These are phyloP conservation scores for Paragorgia papillata DNA, from an alignment of 92 coral and sea anemone genomes.

Conservation along the genomic window DNA sequence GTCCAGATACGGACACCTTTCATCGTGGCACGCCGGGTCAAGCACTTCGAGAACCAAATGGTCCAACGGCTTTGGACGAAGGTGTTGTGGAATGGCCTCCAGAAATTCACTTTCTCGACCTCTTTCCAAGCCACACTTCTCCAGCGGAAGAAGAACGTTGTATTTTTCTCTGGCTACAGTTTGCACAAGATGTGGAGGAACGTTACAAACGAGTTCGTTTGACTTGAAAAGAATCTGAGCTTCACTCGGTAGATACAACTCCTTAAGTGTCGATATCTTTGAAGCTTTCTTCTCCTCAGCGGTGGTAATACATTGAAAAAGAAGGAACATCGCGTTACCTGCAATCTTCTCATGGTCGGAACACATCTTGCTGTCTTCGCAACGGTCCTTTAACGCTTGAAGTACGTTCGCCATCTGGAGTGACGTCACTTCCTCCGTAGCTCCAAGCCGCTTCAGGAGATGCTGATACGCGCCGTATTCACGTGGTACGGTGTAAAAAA, in stretches of 20 bases:
- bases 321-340: slow-evolving; percentile 16
- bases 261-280: slow-evolving; percentile 57
- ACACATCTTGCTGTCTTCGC: slow-evolving; percentile 28
- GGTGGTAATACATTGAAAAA: slow-evolving; percentile 61
- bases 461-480: slow-evolving; percentile 25
- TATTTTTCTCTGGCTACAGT: slow-evolving; percentile 76
- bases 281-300: slow-evolving; percentile 8
- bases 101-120: slow-evolving; percentile 66
- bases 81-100: slow-evolving; percentile 74
- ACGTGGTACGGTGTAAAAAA: slow-evolving; percentile 29
- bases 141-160: slow-evolving; percentile 77
- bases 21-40: slow-evolving; percentile 65
- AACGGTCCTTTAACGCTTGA: slow-evolving; percentile 22
- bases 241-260: slow-evolving; percentile 81
- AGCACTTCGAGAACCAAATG: slow-evolving; percentile 82
- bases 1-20: slow-evolving; percentile 50
- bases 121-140: slow-evolving; percentile 87
- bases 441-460: slow-evolving; percentile 39
- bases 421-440: slow-evolving; percentile 9
- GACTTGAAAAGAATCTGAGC: slow-evolving; percentile 78
- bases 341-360: not conserved
- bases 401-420: slow-evolving; percentile 34
- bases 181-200: slow-evolving; percentile 83
- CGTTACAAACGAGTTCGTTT: slow-evolving; percentile 79
- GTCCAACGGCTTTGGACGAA: slow-evolving; percentile 80